A percentile compares a stretch with the other conserved stretches of the same genome.
These are phyloP conservation scores for Drosophila sechellia DNA, from an alignment of 1,140 invertebrate genomes.

Conservation along the genomic window DNA sequence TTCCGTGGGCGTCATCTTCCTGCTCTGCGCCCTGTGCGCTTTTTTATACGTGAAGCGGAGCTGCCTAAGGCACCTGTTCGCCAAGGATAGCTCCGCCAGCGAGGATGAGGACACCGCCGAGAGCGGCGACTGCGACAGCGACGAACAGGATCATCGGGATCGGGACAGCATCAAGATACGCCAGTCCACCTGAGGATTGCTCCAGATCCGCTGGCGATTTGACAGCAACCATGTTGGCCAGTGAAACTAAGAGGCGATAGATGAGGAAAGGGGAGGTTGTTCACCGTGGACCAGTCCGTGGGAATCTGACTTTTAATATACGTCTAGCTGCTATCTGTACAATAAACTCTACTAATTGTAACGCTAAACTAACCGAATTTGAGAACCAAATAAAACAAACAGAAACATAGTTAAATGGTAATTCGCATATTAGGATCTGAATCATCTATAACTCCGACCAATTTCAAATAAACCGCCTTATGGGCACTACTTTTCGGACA, in stretches of 20 bases:
- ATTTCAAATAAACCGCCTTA: conserved; percentile 24
- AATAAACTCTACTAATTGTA: conserved; percentile 54
- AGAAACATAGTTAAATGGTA: not conserved
- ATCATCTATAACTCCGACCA: not conserved
- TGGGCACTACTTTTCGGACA: conserved; percentile 39
- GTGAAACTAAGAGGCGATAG: conserved; percentile 13
- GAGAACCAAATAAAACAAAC: conserved; percentile 25
- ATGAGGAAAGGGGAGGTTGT: not conserved
- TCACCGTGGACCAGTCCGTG: conserved; percentile 19
- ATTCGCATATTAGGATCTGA: too few species aligned
- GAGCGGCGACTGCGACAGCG: conserved; percentile 71
- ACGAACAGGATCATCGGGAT: conserved; percentile 48
- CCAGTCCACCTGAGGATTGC: conserved; percentile 64
- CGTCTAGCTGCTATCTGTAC: conserved; percentile 65
- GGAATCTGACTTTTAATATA: conserved; percentile 60
- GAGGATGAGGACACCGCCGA: conserved; percentile 67
- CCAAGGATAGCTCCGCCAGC: conserved; percentile 38
- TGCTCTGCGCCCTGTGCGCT: conserved; percentile 86
- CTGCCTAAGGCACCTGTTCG: conserved; percentile 74
- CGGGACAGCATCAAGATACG: conserved; percentile 67
- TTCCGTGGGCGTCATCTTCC: conserved; percentile 87
- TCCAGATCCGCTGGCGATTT: conserved; percentile 72
- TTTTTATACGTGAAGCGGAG: conserved; percentile 86
- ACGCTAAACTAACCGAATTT: conserved; percentile 32
- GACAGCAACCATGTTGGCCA: conserved; percentile 19